Conservation (phyloP, 1,140 invertebrate species). For the Ips typographus region DNA sequence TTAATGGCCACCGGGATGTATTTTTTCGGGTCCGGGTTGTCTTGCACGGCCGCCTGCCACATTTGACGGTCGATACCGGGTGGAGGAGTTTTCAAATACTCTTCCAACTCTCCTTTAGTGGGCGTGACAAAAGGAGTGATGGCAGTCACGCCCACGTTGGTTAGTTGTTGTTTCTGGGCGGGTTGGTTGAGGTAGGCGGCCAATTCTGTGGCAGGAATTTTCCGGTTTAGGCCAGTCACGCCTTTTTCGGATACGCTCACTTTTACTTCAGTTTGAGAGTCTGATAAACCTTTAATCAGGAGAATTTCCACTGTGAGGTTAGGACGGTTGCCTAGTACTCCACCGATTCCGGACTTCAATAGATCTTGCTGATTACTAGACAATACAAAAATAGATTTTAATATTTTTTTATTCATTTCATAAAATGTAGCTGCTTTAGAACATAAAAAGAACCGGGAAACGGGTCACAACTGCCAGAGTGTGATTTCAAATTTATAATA, state of each 20-base stretch:
- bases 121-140: slow-evolving; percentile 65
- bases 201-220: slow-evolving; percentile 75
- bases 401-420: no score
- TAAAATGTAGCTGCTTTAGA: no score
- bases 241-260: slow-evolving; percentile 80
- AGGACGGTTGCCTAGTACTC: slow-evolving; percentile 79
- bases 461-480: neutral
- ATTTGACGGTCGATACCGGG: slow-evolving; percentile 73
- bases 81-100: slow-evolving; percentile 81
- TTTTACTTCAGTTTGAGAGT: slow-evolving; percentile 72
- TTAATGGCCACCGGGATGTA: slow-evolving; percentile 92
- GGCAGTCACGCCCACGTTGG: slow-evolving; percentile 62
- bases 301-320: slow-evolving; percentile 79
- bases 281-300: slow-evolving; percentile 70
- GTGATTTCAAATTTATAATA: neutral
- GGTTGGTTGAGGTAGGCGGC: slow-evolving; percentile 67
- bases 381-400: slow-evolving; percentile 33
- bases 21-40: slow-evolving; percentile 87
- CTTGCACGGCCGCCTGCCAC: slow-evolving; percentile 88
- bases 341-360: slow-evolving; percentile 67
- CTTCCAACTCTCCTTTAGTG: slow-evolving; percentile 75
- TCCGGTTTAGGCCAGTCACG: slow-evolving; percentile 63
- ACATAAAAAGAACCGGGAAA: no score
- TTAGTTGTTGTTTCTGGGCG: slow-evolving; percentile 68
- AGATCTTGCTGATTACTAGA: slow-evolving; percentile 68